These are phyloP conservation scores for Uromys caudimaculatus DNA, from an alignment of 2,797 vertebrate genomes.

Conservation along the genomic window DNA sequence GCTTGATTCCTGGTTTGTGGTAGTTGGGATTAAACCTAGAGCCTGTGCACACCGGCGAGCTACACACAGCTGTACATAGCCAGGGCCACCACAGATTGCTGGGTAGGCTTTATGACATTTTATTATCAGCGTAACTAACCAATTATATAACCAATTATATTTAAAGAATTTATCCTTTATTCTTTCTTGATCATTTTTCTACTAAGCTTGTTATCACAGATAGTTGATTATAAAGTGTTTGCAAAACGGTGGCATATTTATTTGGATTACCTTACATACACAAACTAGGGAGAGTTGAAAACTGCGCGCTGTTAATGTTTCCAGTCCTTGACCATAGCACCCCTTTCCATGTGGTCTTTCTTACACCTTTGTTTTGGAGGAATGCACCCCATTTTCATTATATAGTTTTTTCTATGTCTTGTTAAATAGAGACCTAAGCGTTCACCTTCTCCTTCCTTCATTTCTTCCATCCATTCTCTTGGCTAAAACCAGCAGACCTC, in stretches of 20 bases:
- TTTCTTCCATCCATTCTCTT: neutral
- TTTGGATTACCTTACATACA: neutral
- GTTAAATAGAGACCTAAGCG: neutral
- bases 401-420: neutral
- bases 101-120: neutral
- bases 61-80: neutral
- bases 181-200: slow-evolving; percentile 20
- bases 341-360: slow-evolving; percentile 4
- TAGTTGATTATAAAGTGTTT: slow-evolving; percentile 11
- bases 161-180: slow-evolving; percentile 35
- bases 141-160: neutral
- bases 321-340: neutral
- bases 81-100: neutral
- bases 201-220: slow-evolving; percentile 24
- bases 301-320: slow-evolving; percentile 17
- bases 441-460: slow-evolving; percentile 31
- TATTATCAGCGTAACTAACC: neutral
- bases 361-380: neutral
- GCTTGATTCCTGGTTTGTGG: neutral
- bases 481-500: neutral
- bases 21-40: neutral
- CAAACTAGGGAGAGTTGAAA: neutral
- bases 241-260: neutral
- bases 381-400: neutral
- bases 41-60: neutral